These are phyloP conservation scores for Beroe ovata DNA, from an alignment of 37 sponge, comb jelly and placozoan species.

Conservation along the genomic window DNA sequence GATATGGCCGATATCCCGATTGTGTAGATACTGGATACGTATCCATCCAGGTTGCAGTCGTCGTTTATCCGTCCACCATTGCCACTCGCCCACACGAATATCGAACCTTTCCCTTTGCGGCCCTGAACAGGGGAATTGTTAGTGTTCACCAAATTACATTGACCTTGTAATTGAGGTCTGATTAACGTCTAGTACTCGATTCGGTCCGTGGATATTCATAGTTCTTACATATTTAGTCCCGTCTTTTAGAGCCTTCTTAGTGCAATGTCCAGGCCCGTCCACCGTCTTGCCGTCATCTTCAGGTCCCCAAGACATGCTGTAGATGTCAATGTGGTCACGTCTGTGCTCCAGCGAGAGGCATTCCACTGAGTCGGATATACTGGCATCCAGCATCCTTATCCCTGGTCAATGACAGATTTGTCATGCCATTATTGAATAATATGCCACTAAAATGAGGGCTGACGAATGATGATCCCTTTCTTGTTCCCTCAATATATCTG, in stretches of 20 bases:
- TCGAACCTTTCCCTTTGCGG: conserved; percentile 69
- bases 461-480: too few species aligned
- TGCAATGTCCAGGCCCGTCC: conserved; percentile 92
- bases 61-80: conserved; percentile 68
- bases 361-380: conserved; percentile 90
- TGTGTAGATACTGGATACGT: conserved; percentile 71
- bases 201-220: too few species aligned
- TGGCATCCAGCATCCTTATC: conserved; percentile 96
- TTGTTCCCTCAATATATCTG: too few species aligned
- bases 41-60: conserved; percentile 68
- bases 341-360: conserved; percentile 81
- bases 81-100: conserved; percentile 71
- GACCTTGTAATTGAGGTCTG: too few species aligned
- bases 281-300: conserved; percentile 93
- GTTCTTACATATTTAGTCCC: conserved; percentile 73
- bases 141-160: too few species aligned
- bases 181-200: too few species aligned
- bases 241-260: conserved; percentile 79
- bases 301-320: conserved; percentile 98
- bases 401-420: background rate
- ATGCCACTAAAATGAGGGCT: too few species aligned
- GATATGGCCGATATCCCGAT: conserved; percentile 67
- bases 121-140: conserved; percentile 48
- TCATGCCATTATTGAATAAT: too few species aligned
- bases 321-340: conserved; percentile 93